A percentile compares a stretch with the other conserved stretches of the same genome.
Conservation (phyloP, 1,140 invertebrate genomes). For the Lamellibrachia luymesi region DNA sequence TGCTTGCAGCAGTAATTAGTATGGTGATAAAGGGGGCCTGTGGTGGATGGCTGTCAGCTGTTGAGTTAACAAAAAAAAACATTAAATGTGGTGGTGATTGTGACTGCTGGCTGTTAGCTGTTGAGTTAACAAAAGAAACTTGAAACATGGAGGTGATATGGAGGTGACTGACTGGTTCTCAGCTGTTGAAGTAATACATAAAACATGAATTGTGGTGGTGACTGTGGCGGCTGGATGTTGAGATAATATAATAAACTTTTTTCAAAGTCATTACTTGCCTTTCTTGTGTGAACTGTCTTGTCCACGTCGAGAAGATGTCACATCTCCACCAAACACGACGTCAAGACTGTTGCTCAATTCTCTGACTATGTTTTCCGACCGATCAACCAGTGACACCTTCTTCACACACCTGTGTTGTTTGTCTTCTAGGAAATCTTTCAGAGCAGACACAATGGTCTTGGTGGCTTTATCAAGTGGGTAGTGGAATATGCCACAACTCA, state of each 20-base stretch:
- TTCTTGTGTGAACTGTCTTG: not conserved
- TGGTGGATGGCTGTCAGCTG: not conserved
- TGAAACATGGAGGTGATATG: no score
- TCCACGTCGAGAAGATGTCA: not conserved
- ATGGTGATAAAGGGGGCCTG: no score
- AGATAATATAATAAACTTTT: not conserved
- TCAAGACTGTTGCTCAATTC: not conserved
- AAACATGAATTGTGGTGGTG: no score
- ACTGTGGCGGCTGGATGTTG: no score
- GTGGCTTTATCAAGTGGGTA: constrained; percentile 33
- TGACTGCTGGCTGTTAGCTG: not conserved
- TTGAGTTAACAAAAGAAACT: no score
- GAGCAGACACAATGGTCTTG: not conserved
- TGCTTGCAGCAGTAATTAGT: no score
- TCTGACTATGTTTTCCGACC: not conserved
- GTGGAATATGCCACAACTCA: constrained; percentile 40
- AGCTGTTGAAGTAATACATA: no score
- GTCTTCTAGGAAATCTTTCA: constrained; percentile 6
- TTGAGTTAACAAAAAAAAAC: not conserved
- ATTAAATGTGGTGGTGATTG: not conserved
- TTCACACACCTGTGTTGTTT: not conserved
- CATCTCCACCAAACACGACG: not conserved
- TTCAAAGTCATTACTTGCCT: not conserved
- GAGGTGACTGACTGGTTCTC: no score
- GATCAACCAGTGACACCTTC: not conserved